A percentile compares a stretch with the other conserved stretches of the same genome.
Conservation (phyloP, 2,797 vertebrate species). For the Synanceia verrucosa region DNA sequence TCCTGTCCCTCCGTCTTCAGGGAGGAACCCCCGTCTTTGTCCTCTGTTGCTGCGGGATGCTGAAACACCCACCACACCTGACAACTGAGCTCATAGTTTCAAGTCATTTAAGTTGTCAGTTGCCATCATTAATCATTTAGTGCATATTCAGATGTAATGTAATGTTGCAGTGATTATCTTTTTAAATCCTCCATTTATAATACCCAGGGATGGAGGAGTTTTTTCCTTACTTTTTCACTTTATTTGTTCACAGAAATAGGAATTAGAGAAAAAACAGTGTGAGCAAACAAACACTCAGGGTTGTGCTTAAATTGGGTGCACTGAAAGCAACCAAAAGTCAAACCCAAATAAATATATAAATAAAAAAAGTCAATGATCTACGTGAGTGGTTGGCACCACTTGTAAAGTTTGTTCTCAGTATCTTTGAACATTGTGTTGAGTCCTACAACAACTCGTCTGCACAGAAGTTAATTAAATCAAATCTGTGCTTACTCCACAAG, state of each 20-base stretch:
- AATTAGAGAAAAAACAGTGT: neutral
- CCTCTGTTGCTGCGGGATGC: constrained; percentile 40
- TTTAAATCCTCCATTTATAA: too few species aligned
- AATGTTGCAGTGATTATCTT: too few species aligned
- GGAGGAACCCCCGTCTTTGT: constrained; percentile 46
- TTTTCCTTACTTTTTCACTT: neutral
- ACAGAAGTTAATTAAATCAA: neutral
- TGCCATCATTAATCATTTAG: neutral
- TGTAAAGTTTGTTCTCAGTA: neutral
- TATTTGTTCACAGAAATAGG: neutral
- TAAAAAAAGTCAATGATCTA: neutral
- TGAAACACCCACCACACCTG: constrained; percentile 22
- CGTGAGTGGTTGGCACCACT: neutral
- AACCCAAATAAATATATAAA: too few species aligned
- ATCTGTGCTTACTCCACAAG: neutral
- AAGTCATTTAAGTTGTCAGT: neutral
- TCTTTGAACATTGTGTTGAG: neutral
- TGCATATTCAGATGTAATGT: neutral
- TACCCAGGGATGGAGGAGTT: too few species aligned
- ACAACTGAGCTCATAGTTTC: constrained; percentile 4
- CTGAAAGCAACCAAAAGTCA: neutral
- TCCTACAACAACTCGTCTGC: neutral
- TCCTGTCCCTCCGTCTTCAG: constrained; percentile 63
- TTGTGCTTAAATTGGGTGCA: neutral
- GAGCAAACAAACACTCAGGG: neutral